phyloP scores from a whole-genome alignment of 2,113 vertebrate species.

The Pagrus major region DNA sequence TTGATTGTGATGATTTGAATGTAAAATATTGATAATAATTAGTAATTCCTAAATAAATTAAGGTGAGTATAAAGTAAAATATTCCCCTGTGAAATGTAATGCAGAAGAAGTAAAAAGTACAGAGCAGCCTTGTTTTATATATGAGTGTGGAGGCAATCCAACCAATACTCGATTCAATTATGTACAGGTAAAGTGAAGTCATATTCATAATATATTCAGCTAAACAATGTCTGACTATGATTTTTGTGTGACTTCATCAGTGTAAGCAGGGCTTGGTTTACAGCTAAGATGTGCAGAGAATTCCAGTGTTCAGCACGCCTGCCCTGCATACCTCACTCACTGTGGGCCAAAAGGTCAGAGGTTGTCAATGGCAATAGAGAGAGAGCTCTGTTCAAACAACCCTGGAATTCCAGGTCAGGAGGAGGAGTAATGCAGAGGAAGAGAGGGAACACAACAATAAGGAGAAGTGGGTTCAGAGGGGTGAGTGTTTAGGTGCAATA shows the following conservation, averaged over 20 bases:
- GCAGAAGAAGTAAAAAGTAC: background rate
- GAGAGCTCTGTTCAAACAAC: slow-evolving; percentile 84
- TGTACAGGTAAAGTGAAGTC: background rate
- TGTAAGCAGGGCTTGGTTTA: background rate
- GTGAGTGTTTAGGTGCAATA: slow-evolving; percentile 4
- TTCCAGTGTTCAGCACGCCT: slow-evolving; percentile 54
- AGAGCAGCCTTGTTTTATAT: background rate
- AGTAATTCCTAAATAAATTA: background rate
- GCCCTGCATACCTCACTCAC: slow-evolving; percentile 77
- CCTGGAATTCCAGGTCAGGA: slow-evolving; percentile 82
- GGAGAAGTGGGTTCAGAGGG: slow-evolving; percentile 77
- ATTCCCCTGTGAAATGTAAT: background rate
- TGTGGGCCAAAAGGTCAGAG: slow-evolving; percentile 81
- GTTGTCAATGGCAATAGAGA: slow-evolving; percentile 81
- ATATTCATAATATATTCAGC: background rate
- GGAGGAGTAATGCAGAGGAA: background rate
- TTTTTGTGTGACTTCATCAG: background rate
- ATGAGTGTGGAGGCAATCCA: background rate
- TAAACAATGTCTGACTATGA: background rate
- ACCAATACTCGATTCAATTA: background rate
- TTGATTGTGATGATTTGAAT: no score
- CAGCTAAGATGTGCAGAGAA: slow-evolving; percentile 7
- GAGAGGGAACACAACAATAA: slow-evolving; percentile 34
- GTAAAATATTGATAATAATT: background rate
- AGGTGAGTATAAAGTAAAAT: background rate